Evolutionary conservation across 2,113 vertebrate genomes (phyloP).

Genomic region (Tyrannus savana): DNA sequence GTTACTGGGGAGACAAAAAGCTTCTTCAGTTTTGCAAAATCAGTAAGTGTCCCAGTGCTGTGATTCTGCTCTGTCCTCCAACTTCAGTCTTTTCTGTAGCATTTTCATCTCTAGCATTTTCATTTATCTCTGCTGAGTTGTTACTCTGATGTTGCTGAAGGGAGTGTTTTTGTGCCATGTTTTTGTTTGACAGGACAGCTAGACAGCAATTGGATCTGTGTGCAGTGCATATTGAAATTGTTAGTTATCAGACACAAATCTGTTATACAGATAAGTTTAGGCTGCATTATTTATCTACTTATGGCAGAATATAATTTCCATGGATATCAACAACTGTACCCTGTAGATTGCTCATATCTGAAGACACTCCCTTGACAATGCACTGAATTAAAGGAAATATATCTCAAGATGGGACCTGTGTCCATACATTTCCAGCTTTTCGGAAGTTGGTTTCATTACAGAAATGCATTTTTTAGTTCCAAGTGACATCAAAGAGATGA

Average conservation of each 20-base stretch:
- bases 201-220: background rate
- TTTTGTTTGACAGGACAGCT: background rate
- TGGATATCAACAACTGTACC: background rate
- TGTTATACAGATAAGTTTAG: background rate
- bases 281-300: background rate
- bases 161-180: background rate
- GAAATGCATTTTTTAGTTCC: background rate
- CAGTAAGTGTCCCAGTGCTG: slow-evolving; percentile 81
- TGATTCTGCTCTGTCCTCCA: background rate
- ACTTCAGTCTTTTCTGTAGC: background rate
- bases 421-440: background rate
- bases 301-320: background rate
- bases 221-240: background rate
- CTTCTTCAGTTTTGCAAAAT: slow-evolving; percentile 99
- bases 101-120: background rate
- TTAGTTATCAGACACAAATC: background rate
- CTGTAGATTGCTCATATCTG: background rate
- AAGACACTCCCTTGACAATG: background rate
- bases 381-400: background rate
- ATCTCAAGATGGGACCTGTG: background rate
- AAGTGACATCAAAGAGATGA: background rate
- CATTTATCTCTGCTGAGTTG: background rate
- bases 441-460: background rate
- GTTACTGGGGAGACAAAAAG: slow-evolving; percentile 99
- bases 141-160: background rate